Percentiles rank a stretch among this genome's conserved stretches.
Evolutionary conservation across 2,113 vertebrate genomes (phyloP).

Genomic region (Sturnira hondurensis): DNA sequence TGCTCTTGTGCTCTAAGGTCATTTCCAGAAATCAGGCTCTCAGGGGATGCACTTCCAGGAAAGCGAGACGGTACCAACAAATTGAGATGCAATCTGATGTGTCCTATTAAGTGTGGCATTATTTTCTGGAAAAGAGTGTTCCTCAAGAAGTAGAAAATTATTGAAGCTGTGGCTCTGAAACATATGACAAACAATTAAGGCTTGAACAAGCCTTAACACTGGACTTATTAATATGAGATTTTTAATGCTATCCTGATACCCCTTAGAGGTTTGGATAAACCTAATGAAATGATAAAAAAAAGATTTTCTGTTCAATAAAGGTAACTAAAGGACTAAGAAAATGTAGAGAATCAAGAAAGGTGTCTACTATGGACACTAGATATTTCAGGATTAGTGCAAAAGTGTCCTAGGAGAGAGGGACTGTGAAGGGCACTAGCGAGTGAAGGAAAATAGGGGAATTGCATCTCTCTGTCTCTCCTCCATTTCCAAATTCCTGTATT

Average conservation of each 20-base stretch:
- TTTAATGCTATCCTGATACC: neutral
- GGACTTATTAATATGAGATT: neutral
- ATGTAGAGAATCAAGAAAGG: neutral
- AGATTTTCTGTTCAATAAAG: neutral
- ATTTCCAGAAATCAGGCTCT: neutral
- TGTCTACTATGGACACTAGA: neutral
- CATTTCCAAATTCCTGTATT: neutral
- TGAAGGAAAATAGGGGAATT: neutral
- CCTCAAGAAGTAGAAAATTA: neutral
- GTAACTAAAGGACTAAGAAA: neutral
- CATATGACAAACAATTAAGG: neutral
- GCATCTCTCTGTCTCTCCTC: neutral
- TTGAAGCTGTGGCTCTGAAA: neutral
- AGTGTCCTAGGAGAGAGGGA: neutral
- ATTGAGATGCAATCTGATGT: neutral
- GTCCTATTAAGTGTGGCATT: neutral
- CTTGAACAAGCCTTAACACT: neutral
- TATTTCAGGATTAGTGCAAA: neutral
- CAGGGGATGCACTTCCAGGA: conserved; percentile 19
- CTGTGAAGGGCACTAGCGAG: neutral
- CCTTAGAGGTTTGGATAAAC: neutral
- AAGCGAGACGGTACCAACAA: neutral
- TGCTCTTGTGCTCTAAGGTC: neutral
- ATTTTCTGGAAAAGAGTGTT: neutral
- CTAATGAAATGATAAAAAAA: neutral